Conservation (phyloP, 2,888 invertebrate species). For the Calliopum simillimum region DNA sequence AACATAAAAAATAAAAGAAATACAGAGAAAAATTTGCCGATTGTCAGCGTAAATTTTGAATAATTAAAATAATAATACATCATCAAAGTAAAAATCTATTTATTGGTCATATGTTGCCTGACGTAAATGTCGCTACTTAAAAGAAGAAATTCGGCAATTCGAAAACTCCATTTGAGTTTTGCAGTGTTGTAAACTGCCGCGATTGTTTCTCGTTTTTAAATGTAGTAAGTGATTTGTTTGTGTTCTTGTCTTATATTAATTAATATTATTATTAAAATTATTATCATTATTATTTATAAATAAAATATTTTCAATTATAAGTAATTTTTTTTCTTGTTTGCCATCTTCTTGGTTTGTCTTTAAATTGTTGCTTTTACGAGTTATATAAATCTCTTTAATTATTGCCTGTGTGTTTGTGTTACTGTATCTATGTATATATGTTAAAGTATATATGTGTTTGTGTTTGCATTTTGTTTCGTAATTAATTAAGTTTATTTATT, state of each 20-base stretch:
- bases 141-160: no score
- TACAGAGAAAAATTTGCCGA: no score
- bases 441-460: constrained; percentile 32
- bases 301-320: constrained; percentile 42
- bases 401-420: constrained; percentile 18
- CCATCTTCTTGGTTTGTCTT: constrained; percentile 60
- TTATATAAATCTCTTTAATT: constrained; percentile 11
- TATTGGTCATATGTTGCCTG: no score
- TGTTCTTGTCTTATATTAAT: constrained; percentile 26
- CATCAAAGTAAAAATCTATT: no score
- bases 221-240: constrained; percentile 17
- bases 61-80: constrained; percentile 31
- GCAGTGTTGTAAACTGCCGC: background rate
- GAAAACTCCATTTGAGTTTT: no score
- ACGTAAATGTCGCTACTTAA: no score
- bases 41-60: constrained; percentile 2
- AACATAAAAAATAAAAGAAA: no score
- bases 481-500: constrained; percentile 25
- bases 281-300: constrained; percentile 21
- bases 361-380: constrained; percentile 38
- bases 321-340: constrained; percentile 54
- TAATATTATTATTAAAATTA: constrained; percentile 37
- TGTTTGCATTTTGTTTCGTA: constrained; percentile 23
- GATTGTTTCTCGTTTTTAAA: constrained; percentile 30
- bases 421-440: constrained; percentile 13